Base-by-base conservation (phyloP, 2,113 vertebrate genomes). In the Dascyllus trimaculatus region DNA sequence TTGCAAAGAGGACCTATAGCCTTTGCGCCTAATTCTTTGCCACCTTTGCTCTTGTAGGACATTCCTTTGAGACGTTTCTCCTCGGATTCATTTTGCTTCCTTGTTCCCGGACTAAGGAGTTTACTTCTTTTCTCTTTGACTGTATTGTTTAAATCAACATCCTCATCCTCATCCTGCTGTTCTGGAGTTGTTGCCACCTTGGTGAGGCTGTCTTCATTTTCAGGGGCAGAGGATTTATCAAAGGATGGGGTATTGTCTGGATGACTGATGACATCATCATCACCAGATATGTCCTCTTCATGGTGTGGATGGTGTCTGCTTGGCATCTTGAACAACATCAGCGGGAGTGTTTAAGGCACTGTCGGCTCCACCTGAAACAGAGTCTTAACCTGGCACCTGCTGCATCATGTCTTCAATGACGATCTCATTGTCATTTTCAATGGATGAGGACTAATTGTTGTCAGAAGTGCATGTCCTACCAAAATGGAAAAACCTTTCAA, bases 1-100 rank as follows among this genome's bases (percentile, higher is more conserved):
- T 52, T 22, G 29, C 48, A 52, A 13, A 11, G 63, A 62, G 11
- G 46, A 72, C 70, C 69, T 58, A 72, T 40, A 52, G 46, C 21
- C n/a, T 60, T 38, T 51, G 26, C 35, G 43, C 15, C 64, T 19
- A 65, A 11, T 15, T 73, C 70, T 71, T 60, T 61, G 45, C 43
- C 56, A 60, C 29, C 29, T 52, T 61, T 61, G 57, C 14, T 21
- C 46, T 43, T 73, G 17, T 62, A 73, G 45, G 48, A 15, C 17
- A 62, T 73, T 43, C 48, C 18, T 73, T 62, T 53, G 21, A 73
- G 18, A 53, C 1, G 18, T 73, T 73, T 73, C 13, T 52, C 3
- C 59, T 53, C 6, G 32, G 32, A 32, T 32, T 32, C 32, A 32
- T 32, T 32, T 32, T 32, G 32, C 32, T 5, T 32, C 3, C 3